phyloP scores from a whole-genome alignment of 2,888 invertebrate genomes.

The Sesamia inferens region DNA sequence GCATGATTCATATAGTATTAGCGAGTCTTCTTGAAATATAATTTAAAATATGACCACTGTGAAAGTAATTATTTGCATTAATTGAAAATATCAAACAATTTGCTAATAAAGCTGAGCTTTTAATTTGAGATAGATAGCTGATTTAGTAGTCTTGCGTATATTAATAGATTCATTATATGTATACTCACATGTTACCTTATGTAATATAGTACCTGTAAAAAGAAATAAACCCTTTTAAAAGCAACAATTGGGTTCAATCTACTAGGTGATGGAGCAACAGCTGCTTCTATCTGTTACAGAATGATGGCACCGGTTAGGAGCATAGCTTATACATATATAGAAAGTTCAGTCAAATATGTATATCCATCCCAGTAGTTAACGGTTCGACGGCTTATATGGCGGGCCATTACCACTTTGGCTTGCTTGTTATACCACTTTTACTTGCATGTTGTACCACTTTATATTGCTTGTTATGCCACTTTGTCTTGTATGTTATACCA shows the following conservation, averaged over 20 bases:
- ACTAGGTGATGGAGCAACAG: constrained; percentile 1
- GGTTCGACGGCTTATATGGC: background rate
- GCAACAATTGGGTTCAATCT: background rate
- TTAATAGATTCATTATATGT: background rate
- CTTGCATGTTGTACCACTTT: background rate
- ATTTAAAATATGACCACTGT: background rate
- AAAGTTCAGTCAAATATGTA: background rate
- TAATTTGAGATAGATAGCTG: constrained; percentile 1
- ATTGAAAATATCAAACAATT: background rate
- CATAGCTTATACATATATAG: too few species aligned
- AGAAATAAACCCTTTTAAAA: background rate
- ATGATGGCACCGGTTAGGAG: too few species aligned
- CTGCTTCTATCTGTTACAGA: background rate
- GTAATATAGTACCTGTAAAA: background rate
- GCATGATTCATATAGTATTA: too few species aligned
- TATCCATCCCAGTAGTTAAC: background rate
- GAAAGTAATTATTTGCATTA: background rate
- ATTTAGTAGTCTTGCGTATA: background rate
- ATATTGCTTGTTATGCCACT: background rate
- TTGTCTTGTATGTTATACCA: too few species aligned
- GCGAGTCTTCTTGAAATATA: background rate
- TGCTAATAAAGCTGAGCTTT: background rate
- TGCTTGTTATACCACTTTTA: too few species aligned
- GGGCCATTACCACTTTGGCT: background rate
- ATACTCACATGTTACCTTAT: background rate